Conservation (phyloP, 2,888 invertebrate species). For the Drosophila testacea region DNA sequence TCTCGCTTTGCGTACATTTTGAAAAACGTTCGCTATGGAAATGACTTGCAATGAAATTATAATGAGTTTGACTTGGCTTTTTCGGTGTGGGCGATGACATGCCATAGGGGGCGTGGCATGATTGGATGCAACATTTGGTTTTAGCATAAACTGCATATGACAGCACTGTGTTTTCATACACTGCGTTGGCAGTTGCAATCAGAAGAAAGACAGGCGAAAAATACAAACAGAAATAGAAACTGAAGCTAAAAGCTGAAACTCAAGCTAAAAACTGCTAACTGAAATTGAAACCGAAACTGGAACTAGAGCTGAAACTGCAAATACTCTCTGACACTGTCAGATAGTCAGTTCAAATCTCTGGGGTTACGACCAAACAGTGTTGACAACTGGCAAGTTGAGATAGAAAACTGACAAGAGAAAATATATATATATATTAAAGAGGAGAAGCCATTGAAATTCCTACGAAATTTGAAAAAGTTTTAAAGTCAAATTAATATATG, state of each 20-base stretch:
- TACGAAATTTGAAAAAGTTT: conserved; percentile 17
- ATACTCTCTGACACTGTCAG: conserved; percentile 16
- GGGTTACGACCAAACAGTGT: conserved; percentile 11
- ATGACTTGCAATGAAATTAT: conserved; percentile 75
- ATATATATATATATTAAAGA: not conserved
- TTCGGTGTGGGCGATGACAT: conserved; percentile 37
- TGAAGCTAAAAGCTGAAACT: not conserved
- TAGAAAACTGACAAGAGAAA: not conserved
- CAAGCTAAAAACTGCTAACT: not conserved
- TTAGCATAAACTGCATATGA: conserved; percentile 63
- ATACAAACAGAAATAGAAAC: conserved; percentile 7
- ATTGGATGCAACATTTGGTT: conserved; percentile 51
- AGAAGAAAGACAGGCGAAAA: not conserved
- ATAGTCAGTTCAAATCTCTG: conserved; percentile 18
- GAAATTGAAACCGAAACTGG: conserved; percentile 2
- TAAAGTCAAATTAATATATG: conserved; percentile 8
- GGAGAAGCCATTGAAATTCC: not conserved
- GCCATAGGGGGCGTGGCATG: conserved; percentile 36
- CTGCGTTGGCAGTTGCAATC: conserved; percentile 27
- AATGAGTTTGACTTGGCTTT: conserved; percentile 67
- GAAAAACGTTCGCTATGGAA: conserved; percentile 51
- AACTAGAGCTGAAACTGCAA: conserved; percentile 5
- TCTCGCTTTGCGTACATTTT: conserved; percentile 22
- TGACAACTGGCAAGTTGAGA: conserved; percentile 5
- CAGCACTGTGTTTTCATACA: conserved; percentile 24